Conservation (phyloP, 37 sponge, comb jelly and placozoan species). For the Lycopodina hypogea region DNA sequence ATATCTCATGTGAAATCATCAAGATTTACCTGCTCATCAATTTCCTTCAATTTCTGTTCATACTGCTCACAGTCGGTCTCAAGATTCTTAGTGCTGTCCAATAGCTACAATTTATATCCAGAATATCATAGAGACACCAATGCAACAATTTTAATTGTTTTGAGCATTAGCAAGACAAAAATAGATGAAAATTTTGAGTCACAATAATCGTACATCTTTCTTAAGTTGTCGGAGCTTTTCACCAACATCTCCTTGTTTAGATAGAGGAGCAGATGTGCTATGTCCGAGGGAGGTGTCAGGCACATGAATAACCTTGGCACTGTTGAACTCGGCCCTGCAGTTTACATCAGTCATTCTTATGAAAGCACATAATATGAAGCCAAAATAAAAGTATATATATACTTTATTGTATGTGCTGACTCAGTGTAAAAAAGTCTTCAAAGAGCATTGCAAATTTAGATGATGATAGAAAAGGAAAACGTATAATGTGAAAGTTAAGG, state of each 20-base stretch:
- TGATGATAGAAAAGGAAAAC: no score
- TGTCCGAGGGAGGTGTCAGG: conserved; percentile 1
- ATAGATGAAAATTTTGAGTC: background rate
- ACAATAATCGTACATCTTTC: background rate
- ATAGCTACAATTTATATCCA: background rate
- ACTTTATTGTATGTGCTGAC: no score
- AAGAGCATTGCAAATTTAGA: no score
- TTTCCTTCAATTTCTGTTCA: conserved; percentile 11
- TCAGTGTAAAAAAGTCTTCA: no score
- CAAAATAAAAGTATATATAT: no score
- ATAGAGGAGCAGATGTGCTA: background rate
- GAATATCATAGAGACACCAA: background rate
- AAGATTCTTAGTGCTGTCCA: background rate
- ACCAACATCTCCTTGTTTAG: background rate
- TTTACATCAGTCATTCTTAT: no score
- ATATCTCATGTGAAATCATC: no score
- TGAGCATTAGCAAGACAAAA: background rate
- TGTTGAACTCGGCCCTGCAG: conserved; percentile 5
- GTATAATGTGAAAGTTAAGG: no score
- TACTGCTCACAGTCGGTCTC: background rate
- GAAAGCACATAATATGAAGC: no score
- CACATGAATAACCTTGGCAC: background rate
- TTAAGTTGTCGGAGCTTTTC: background rate
- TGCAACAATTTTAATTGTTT: background rate
- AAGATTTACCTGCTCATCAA: conserved; percentile 8